Percentiles rank a stretch among this genome's conserved stretches.
These are phyloP conservation scores for Mormyrus hasselquistii DNA, from an alignment of 2,797 vertebrate species.

Conservation along the genomic window DNA sequence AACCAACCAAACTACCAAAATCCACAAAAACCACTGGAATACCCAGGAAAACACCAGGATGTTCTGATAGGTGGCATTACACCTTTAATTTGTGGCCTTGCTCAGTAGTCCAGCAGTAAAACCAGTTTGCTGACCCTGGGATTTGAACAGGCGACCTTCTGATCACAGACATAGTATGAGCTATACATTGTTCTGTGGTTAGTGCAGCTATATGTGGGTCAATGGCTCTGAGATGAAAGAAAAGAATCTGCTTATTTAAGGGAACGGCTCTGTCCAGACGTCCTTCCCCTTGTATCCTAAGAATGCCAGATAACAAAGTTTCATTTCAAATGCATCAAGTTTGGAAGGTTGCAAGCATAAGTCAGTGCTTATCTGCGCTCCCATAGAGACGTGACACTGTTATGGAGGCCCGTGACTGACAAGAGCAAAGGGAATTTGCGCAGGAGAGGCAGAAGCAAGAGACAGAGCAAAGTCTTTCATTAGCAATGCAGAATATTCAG, in stretches of 20 bases:
- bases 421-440: not conserved
- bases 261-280: not conserved
- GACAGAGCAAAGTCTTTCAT: not conserved
- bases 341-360: slow-evolving; percentile 15
- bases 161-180: not conserved
- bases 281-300: not conserved
- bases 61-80: not conserved
- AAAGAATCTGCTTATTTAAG: slow-evolving; percentile 1
- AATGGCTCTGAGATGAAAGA: slow-evolving; percentile 27
- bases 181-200: not conserved
- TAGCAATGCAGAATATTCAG: not conserved
- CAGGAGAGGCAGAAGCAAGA: not conserved
- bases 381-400: slow-evolving; percentile 8
- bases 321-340: slow-evolving; percentile 17
- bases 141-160: not conserved
- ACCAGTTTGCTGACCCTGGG: not conserved
- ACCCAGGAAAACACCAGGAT: not conserved
- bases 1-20: not conserved
- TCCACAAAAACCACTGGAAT: not conserved
- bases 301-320: not conserved
- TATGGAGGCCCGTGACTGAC: not conserved
- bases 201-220: slow-evolving; percentile 21
- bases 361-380: slow-evolving; percentile 8
- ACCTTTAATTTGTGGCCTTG: not conserved
- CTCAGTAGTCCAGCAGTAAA: not conserved